Base-by-base conservation (phyloP, 1,140 invertebrate species). In the Camponotus floridanus region DNA sequence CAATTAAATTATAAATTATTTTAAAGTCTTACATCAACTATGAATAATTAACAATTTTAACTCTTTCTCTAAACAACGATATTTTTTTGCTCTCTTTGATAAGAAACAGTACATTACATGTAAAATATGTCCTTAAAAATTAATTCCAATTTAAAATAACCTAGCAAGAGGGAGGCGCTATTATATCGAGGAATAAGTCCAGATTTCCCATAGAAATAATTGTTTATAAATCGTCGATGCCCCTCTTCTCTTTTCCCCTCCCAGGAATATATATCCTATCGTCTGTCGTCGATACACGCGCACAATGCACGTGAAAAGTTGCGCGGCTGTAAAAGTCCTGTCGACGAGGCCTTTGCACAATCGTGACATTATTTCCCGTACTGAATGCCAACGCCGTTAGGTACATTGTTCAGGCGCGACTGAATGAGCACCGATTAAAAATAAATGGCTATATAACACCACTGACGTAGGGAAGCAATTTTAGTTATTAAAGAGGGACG, bases 351-450 rank as follows among this genome's bases (percentile, higher is more conserved):
- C 81, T 85, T 85, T 85, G 81, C 73, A 85, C 81, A 85, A 83
- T 83, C 79, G 79, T 74, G 79, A 85, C 81, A 88, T 88, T 88
- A 88, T 88, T 88, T 81, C 85, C 85, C 79, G 85, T 64, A 76
- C 48, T 59, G 48, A 61, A 87, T 62, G 71, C 36, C 48, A 65
- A 45, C 64, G 48, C 48, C 68, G 79, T 83, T 83, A 59, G 65
- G 48, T 87, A 74, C 86, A 73, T 79, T 79, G 80, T 73, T 79
- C 86, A 61, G 36, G 79, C 59, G 15, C 42, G 71, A 87, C 55
- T 79, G 73, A 88, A 88, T 71, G 78, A 78, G 51, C 80, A 74
- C 71, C 79, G 73, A 85, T 87, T 73, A 74, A 87, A 87, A 85
- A 87, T 87, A 88, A 87, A 78, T 85, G 80, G 51, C 71, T 68